Conservation (phyloP, 2,113 vertebrate genomes). For the Mirza zaza region DNA sequence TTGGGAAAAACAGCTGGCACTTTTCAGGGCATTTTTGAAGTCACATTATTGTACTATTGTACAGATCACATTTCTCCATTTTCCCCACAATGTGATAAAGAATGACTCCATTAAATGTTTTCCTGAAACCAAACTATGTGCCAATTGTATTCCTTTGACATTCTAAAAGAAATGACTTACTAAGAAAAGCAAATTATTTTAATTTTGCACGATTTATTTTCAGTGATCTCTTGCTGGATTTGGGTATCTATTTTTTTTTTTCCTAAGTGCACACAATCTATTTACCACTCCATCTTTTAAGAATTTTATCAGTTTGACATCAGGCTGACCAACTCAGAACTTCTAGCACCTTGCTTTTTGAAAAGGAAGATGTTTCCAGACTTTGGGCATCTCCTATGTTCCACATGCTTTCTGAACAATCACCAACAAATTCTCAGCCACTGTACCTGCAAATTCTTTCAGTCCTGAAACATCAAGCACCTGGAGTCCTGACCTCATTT, state of each 20-base stretch:
- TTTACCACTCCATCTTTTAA: not conserved
- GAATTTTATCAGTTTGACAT: not conserved
- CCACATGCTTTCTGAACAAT: not conserved
- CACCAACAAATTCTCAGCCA: not conserved
- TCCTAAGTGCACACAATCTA: not conserved
- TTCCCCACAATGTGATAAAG: not conserved
- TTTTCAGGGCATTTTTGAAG: not conserved
- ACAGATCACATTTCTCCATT: not conserved
- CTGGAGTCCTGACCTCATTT: not conserved
- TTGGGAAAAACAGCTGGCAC: not conserved
- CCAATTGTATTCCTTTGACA: not conserved
- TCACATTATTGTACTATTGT: not conserved
- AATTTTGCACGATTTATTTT: conserved; percentile 1
- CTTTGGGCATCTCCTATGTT: not conserved
- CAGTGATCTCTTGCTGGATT: not conserved
- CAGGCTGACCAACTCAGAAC: not conserved
- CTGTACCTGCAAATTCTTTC: not conserved
- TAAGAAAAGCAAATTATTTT: not conserved
- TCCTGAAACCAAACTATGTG: not conserved
- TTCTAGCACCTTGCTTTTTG: not conserved
- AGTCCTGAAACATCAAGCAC: not conserved
- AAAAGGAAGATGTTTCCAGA: not conserved
- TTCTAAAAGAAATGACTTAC: not conserved
- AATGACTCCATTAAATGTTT: not conserved
- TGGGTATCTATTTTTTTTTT: not conserved